Evolutionary conservation across 1,140 invertebrate genomes (phyloP).

Genomic region (Brachionus rotundiformis): DNA sequence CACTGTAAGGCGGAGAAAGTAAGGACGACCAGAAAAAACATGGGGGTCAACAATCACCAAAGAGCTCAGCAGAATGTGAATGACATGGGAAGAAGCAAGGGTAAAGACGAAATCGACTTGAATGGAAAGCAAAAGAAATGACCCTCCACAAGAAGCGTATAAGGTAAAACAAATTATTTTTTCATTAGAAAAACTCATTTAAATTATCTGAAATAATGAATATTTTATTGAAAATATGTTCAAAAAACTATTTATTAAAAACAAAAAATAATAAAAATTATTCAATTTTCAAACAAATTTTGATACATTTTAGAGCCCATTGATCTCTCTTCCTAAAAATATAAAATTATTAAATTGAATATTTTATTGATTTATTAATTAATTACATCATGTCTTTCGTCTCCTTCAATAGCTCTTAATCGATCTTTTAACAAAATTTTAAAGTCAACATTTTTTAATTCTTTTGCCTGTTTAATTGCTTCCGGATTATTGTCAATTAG

Average conservation of each 20-base stretch:
- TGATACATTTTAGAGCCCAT: background rate
- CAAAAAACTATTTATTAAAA: constrained; percentile 1
- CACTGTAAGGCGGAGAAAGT: no score
- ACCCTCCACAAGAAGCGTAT: no score
- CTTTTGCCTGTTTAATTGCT: constrained; percentile 36
- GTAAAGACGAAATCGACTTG: no score
- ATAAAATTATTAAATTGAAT: background rate
- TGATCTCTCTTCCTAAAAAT: constrained; percentile 29
- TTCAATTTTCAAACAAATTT: constrained; percentile 38
- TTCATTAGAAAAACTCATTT: no score
- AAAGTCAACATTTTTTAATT: constrained; percentile 43
- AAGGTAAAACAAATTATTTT: no score
- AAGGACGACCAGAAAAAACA: no score
- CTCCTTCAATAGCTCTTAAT: background rate
- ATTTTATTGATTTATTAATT: background rate
- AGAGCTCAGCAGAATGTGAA: no score
- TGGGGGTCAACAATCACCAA: no score
- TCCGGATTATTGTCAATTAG: constrained; percentile 35
- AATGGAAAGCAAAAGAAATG: no score
- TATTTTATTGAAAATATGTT: no score
- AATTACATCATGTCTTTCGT: constrained; percentile 21
- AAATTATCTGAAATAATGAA: no score
- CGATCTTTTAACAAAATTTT: constrained; percentile 9
- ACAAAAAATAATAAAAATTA: background rate
- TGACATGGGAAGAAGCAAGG: no score